phyloP scores from a whole-genome alignment of 2,888 invertebrate genomes.

The Archips crataeganus region DNA sequence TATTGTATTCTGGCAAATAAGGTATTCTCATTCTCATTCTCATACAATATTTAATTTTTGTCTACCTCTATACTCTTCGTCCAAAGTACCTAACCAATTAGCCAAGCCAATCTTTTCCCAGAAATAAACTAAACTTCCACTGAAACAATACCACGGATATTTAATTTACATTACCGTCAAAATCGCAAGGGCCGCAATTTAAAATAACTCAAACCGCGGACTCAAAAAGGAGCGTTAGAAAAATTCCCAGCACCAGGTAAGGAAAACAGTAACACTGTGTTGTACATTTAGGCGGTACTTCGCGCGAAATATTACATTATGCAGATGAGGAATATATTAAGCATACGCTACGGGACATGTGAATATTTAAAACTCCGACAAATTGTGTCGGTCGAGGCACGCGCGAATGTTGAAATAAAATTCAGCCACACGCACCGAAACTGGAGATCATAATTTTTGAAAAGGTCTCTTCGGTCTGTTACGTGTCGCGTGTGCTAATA shows the following conservation, averaged over 20 bases:
- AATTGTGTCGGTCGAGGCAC: constrained; percentile 62
- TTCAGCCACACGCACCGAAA: constrained; percentile 50
- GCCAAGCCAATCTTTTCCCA: background rate
- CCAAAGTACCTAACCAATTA: too few relatives aligned
- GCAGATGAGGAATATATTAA: constrained; percentile 75
- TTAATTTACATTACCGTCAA: background rate
- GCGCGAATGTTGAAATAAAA: constrained; percentile 59
- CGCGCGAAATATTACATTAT: constrained; percentile 72
- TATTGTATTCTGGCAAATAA: too few relatives aligned
- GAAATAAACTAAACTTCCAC: background rate
- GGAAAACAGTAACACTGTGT: constrained; percentile 55
- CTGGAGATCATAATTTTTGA: constrained; percentile 69
- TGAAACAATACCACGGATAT: background rate
- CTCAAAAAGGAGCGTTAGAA: constrained; percentile 38
- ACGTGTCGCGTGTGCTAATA: constrained; percentile 64
- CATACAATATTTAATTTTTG: too few relatives aligned
- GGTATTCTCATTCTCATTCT: too few relatives aligned
- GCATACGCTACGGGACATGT: constrained; percentile 67
- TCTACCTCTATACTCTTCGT: too few relatives aligned
- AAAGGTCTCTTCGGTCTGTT: constrained; percentile 65
- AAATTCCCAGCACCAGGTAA: constrained; percentile 42
- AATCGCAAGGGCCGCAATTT: constrained; percentile 10
- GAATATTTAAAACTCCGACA: constrained; percentile 76
- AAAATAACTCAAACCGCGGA: constrained; percentile 24
- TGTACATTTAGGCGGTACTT: constrained; percentile 58